phyloP scores from a whole-genome alignment of 2,113 vertebrate genomes.

The Channa argus region DNA sequence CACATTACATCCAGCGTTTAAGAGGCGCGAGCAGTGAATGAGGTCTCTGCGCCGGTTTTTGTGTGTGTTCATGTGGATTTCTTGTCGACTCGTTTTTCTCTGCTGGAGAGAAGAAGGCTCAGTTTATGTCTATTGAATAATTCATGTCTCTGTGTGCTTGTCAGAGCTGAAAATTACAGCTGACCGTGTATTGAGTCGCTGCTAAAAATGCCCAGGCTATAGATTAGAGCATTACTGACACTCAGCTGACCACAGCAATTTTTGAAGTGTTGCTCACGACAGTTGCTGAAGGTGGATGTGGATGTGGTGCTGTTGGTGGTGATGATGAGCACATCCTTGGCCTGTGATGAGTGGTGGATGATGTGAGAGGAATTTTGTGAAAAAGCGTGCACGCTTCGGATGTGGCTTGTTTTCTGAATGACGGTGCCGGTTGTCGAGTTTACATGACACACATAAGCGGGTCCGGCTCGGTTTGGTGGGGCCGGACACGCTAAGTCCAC shows the following conservation, averaged over 20 bases:
- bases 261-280: conserved; percentile 70
- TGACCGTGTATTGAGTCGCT: conserved; percentile 58
- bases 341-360: conserved; percentile 43
- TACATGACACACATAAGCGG: conserved; percentile 49
- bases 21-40: conserved; percentile 24
- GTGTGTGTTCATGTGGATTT: conserved; percentile 46
- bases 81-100: conserved; percentile 44
- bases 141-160: conserved; percentile 76
- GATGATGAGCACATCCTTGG: conserved; percentile 55
- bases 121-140: conserved; percentile 81
- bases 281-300: conserved; percentile 63
- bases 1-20: conserved; percentile 21
- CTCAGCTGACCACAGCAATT: conserved; percentile 70
- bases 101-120: conserved; percentile 53
- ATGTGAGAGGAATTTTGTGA: conserved; percentile 17
- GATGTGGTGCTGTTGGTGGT: conserved; percentile 14
- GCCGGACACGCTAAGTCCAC: conserved; percentile 57
- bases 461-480: conserved; percentile 21
- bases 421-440: conserved; percentile 53
- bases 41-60: conserved; percentile 45
- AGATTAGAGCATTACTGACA: conserved; percentile 60
- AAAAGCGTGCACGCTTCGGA: conserved; percentile 30
- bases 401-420: conserved; percentile 68
- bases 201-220: conserved; percentile 50
- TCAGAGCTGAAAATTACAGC: conserved; percentile 74